Conservation (phyloP, 2,888 invertebrate genomes). For the Lapara coniferarum region DNA sequence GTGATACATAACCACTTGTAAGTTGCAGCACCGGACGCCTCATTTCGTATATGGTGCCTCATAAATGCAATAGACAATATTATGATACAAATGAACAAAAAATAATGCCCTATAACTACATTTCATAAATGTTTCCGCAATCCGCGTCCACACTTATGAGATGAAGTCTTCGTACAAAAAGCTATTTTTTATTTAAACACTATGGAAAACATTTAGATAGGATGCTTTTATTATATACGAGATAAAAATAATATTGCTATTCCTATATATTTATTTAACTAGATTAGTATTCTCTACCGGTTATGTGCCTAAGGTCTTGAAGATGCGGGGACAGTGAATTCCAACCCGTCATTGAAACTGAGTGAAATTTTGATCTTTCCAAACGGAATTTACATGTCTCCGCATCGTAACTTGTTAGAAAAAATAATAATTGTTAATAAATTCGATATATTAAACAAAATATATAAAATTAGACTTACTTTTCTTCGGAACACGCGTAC, state of each 20-base stretch:
- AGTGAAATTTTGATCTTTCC: background rate
- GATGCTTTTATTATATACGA: constrained; percentile 20
- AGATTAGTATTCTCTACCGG: constrained; percentile 23
- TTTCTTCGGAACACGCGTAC: constrained; percentile 5
- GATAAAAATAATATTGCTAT: constrained; percentile 19
- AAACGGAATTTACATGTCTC: constrained; percentile 1
- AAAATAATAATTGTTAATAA: constrained; percentile 15
- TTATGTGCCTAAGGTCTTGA: constrained; percentile 21
- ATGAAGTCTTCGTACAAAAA: constrained; percentile 6
- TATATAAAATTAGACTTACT: constrained; percentile 24
- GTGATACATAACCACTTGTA: background rate
- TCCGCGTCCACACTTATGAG: background rate
- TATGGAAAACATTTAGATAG: constrained; percentile 20
- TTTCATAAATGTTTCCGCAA: constrained; percentile 1
- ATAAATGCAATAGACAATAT: constrained; percentile 35
- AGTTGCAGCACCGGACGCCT: background rate
- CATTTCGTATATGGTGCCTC: constrained; percentile 35
- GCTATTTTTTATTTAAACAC: constrained; percentile 23
- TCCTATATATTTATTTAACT: constrained; percentile 22
- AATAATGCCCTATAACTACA: constrained; percentile 9
- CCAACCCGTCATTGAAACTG: background rate
- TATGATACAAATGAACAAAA: constrained; percentile 18
- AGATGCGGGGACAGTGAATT: constrained; percentile 6
- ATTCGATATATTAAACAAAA: constrained; percentile 20
- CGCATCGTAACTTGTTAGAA: constrained; percentile 11